Percentiles rank a stretch among this genome's conserved stretches.
Evolutionary conservation across 2,113 vertebrate species (phyloP).

Genomic region (Podarcis raffonei): DNA sequence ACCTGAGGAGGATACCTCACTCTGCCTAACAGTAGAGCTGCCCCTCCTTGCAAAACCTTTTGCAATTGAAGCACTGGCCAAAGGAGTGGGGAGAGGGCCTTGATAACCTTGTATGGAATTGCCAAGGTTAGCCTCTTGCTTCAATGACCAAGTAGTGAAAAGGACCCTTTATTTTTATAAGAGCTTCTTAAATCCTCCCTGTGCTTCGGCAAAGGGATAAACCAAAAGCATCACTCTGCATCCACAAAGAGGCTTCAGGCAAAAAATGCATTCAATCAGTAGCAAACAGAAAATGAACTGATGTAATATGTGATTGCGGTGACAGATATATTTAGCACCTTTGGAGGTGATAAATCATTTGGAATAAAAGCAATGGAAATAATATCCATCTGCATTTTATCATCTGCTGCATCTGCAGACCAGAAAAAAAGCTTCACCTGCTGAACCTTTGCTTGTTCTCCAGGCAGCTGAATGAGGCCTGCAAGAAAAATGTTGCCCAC

Average conservation of each 20-base stretch:
- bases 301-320: slow-evolving; percentile 12
- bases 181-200: slow-evolving; percentile 15
- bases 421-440: background rate
- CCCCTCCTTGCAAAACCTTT: background rate
- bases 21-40: too few species aligned
- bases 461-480: background rate
- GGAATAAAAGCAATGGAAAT: background rate
- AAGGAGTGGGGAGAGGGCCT: background rate
- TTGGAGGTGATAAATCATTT: slow-evolving; percentile 18
- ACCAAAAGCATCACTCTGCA: slow-evolving; percentile 25
- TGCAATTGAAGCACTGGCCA: background rate
- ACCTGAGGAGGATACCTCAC: too few species aligned
- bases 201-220: slow-evolving; percentile 14
- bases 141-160: background rate
- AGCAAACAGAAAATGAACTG: slow-evolving; percentile 17
- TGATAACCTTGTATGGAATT: too few species aligned
- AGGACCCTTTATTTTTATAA: background rate
- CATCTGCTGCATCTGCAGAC: background rate
- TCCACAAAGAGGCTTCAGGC: slow-evolving; percentile 1
- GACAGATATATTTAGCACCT: slow-evolving; percentile 20
- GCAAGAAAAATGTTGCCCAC: background rate
- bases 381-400: slow-evolving; percentile 6
- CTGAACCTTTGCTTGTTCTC: background rate
- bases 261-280: slow-evolving; percentile 26
- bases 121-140: background rate